Evolutionary conservation across 2,888 invertebrate species (phyloP).

Genomic region (Megastigmus dorsalis): DNA sequence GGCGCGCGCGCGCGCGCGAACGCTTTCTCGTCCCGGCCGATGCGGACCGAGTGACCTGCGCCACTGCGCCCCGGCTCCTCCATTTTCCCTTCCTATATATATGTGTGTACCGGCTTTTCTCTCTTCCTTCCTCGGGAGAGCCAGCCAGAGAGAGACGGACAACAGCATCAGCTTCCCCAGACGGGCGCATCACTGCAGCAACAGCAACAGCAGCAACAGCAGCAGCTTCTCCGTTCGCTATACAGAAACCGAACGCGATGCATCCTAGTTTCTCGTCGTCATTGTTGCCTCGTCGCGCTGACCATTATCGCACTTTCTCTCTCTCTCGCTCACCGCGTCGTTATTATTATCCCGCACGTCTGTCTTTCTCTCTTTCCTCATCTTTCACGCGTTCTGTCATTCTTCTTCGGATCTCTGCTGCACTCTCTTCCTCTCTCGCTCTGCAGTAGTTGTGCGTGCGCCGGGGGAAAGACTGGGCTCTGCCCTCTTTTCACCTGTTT

Average conservation of each 20-base stretch:
- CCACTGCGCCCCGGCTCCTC: too few relatives aligned
- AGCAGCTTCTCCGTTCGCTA: neutral
- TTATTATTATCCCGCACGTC: conserved; percentile 32
- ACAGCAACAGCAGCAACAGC: neutral
- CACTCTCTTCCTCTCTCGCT: too few relatives aligned
- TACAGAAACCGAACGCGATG: neutral
- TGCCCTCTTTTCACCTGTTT: conserved; percentile 50
- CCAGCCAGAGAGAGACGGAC: neutral
- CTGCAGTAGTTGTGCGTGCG: neutral
- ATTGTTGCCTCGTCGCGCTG: conserved; percentile 42
- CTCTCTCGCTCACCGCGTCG: conserved; percentile 26
- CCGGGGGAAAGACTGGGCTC: conserved; percentile 25
- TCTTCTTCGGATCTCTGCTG: conserved; percentile 19
- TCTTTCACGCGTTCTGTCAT: conserved; percentile 43
- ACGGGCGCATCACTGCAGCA: too few relatives aligned
- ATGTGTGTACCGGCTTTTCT: too few relatives aligned
- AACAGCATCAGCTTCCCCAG: too few relatives aligned
- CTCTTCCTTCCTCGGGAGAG: neutral
- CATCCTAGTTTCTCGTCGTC: conserved; percentile 46
- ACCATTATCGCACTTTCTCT: conserved; percentile 43
- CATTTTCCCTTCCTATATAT: too few relatives aligned
- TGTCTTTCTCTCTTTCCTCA: conserved; percentile 25
- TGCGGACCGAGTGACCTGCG: conserved; percentile 51
- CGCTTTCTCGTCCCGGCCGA: too few relatives aligned
- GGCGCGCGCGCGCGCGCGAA: too few relatives aligned